phyloP scores from a whole-genome alignment of 2,113 vertebrate genomes.

The Manacus vitellinus region DNA sequence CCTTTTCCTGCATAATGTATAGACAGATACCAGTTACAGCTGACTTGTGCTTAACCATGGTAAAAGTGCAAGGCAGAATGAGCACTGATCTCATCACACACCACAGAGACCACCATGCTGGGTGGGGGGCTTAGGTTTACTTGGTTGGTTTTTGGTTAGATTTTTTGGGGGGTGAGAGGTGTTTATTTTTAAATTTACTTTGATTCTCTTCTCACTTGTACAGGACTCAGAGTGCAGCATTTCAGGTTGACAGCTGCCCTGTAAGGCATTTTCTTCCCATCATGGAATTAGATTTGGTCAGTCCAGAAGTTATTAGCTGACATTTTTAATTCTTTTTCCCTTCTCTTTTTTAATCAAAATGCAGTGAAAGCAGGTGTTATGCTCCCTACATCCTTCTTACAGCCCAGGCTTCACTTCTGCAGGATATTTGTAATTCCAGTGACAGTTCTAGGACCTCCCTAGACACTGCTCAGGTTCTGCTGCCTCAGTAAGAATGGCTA shows the following conservation, averaged over 20 bases:
- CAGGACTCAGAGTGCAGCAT: neutral
- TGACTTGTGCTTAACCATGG: accelerated
- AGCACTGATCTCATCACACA: neutral
- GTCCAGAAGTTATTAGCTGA: neutral
- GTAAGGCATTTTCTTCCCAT: neutral
- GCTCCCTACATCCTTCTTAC: neutral
- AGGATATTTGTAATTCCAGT: neutral
- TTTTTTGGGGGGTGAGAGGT: accelerated
- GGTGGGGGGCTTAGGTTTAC: neutral
- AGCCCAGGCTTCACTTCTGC: neutral
- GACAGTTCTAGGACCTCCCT: neutral
- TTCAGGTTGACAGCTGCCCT: neutral
- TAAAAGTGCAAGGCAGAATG: neutral
- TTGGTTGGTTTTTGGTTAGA: neutral
- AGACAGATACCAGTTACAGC: neutral
- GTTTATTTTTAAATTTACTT: neutral
- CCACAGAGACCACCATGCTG: neutral
- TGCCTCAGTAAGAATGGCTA: neutral
- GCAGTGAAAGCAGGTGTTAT: neutral
- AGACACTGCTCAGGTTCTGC: neutral
- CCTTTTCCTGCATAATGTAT: neutral
- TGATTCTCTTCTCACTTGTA: neutral
- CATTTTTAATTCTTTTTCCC: neutral
- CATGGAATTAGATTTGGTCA: neutral
- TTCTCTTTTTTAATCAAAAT: neutral